Percentiles rank a stretch among this genome's conserved stretches.
Conservation (phyloP, 2,113 vertebrate genomes). For the Macaca nemestrina region DNA sequence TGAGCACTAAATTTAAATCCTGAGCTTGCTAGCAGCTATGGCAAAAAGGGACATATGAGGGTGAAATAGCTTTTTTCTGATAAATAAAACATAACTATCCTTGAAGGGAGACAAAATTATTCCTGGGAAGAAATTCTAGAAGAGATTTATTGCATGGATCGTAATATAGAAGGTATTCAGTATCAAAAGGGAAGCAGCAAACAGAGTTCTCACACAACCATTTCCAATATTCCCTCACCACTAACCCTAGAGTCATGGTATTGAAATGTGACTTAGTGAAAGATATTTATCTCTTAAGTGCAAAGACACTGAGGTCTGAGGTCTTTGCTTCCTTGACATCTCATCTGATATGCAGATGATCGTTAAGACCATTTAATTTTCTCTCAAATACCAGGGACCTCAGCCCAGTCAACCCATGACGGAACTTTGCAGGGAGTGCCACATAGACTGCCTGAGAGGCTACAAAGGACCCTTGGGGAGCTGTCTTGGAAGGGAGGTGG, state of each 20-base stretch:
- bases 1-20: slow-evolving; percentile 38
- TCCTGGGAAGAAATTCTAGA: background rate
- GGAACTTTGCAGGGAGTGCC: background rate
- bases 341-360: background rate
- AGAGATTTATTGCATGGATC: background rate
- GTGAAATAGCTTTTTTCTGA: background rate
- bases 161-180: background rate
- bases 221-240: background rate
- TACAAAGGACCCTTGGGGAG: background rate
- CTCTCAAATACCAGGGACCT: background rate
- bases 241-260: background rate
- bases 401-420: background rate
- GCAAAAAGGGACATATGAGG: background rate
- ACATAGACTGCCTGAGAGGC: background rate
- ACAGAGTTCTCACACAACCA: background rate
- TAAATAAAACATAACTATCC: background rate
- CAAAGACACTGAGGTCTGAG: background rate
- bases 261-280: background rate
- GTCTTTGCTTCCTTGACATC: background rate
- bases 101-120: background rate
- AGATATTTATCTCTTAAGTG: background rate
- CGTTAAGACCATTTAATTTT: background rate
- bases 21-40: background rate
- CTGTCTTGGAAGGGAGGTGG: background rate
- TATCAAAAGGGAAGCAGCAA: background rate